Base-by-base conservation (phyloP, 2,113 vertebrate species). In the Protomyctophum bolini region DNA sequence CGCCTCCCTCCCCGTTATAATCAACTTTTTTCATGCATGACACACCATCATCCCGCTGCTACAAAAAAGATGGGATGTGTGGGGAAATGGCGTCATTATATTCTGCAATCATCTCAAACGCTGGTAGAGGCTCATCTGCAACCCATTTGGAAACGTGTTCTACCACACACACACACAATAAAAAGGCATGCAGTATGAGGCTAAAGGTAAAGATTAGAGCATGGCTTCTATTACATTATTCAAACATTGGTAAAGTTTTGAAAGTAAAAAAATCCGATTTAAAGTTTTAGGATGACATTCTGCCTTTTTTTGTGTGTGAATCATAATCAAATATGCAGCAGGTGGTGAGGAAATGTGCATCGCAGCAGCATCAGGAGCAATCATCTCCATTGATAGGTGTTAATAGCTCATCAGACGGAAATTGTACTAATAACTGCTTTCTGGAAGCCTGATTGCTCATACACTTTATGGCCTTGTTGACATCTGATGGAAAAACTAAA, bases 401-500 rank as follows among this genome's bases (percentile, higher is more conserved):
- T 90, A 92, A 94, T 93, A 86, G 92, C 91, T 92, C 91, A 94
- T 93, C 92, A 93, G 87, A 79, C 79, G 76, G 89, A 91, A 21
- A 93, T 92, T 91, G 91, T 91, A 75, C 87, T 91, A 91, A 91
- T 91, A 91, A 92, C 83, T 88, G 88, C 86, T 89, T 89, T 86
- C 82, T 76, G 76, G 86, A 85, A 70, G 87, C 84, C 72, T 90
- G 87, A 92, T 92, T 91, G 88, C 88, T 72, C 68, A 66, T 78
- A 83, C 86, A 83, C 86, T 85, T 80, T 61, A 51, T 73, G 72
- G 73, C 78, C 79, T 81, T 56, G 61, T 81, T 56, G 61, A 63
- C 66, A 75, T 48, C 76, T 82, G 28, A 48, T 56, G 47, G 56
- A 6, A 8, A 57, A 1, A 59, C 33, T 12, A 79, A 86, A 83